Base-by-base conservation (phyloP, 1,140 invertebrate species). In the Drosophila lacertosa region DNA sequence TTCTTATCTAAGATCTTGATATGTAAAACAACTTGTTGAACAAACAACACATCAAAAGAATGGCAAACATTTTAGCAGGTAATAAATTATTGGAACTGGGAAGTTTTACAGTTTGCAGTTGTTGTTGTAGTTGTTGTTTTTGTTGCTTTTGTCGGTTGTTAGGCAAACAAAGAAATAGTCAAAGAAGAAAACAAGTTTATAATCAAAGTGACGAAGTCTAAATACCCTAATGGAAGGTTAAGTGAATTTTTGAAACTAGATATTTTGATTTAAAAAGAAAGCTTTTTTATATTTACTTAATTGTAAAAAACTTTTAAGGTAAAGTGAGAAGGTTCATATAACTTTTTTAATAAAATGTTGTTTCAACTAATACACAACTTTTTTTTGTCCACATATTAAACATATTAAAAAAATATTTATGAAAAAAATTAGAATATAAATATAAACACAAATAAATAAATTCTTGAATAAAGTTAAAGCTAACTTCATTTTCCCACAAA, bases 51-150 rank as follows among this genome's bases (percentile, higher is more conserved):
- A 24, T 18, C 35, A 24, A 20, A 47, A 10, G 5, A 26, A 32
- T 29, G 37, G 15, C 51, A 54, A 58, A 44, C 44, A 48, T 69
- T 50, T 68, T 74, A 66, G 26, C 24, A 47, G 74, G 59, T 71
- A 62, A 83, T 82, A 81, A 81, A 82, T 82, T 48, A 62, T 65
- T 42, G 37, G 16, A 74, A 42, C 63, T 53, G 42, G 44, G 42
- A 76, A 79, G 44, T 83, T 84, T 82, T 59, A 50, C 62, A 67
- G 42, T 63, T 37, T 11, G 42, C 10, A 40, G 37, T 64, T 72
- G 33, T 24, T 68, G 37, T 51, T 57, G 32, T 40, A 26, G 37
- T 55, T 45, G 35, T 57, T 54, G 51, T 18, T 45, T 26, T 58
- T 74, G 51, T 64, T 75, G 58, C 48, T 78, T 39, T 51, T 63